A percentile compares a stretch with the other conserved stretches of the same genome.
These are phyloP conservation scores for Notothenia coriiceps DNA, from an alignment of 2,113 vertebrate species.

Conservation along the genomic window DNA sequence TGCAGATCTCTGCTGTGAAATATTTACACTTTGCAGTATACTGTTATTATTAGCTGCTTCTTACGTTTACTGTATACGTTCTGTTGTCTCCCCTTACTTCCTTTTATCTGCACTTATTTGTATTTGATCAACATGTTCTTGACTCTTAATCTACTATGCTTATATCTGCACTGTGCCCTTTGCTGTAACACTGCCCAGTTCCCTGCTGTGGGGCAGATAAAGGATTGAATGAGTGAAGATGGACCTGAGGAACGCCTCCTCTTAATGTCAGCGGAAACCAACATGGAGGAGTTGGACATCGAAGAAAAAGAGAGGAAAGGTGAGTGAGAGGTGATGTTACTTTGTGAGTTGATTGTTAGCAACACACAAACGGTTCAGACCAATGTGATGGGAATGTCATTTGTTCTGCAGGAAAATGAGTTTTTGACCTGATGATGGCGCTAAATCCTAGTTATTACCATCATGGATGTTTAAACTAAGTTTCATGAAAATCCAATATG, in stretches of 20 bases:
- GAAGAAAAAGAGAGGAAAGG: constrained; percentile 46
- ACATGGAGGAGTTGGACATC: constrained; percentile 47
- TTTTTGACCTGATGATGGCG: not conserved
- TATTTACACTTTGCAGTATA: too few species aligned
- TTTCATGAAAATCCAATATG: too few species aligned
- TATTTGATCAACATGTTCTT: too few species aligned
- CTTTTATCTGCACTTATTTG: too few species aligned
- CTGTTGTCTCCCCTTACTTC: too few species aligned
- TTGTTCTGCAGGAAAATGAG: not conserved
- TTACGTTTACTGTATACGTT: too few species aligned
- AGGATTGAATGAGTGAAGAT: constrained; percentile 15
- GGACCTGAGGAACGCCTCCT: not conserved
- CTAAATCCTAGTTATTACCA: too few species aligned
- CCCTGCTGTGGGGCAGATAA: too few species aligned
- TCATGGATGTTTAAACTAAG: too few species aligned
- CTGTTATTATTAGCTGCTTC: too few species aligned
- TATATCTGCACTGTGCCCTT: not conserved
- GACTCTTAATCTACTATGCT: too few species aligned
- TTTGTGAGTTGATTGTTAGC: not conserved
- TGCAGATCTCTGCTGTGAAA: not conserved
- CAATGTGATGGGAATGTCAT: not conserved
- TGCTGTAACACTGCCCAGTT: too few species aligned
- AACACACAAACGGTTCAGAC: not conserved
- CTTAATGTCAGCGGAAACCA: constrained; percentile 18
- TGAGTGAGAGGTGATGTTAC: constrained; percentile 36